These are phyloP conservation scores for Siniperca obscura DNA, from an alignment of 2,797 vertebrate species.

Conservation along the genomic window DNA sequence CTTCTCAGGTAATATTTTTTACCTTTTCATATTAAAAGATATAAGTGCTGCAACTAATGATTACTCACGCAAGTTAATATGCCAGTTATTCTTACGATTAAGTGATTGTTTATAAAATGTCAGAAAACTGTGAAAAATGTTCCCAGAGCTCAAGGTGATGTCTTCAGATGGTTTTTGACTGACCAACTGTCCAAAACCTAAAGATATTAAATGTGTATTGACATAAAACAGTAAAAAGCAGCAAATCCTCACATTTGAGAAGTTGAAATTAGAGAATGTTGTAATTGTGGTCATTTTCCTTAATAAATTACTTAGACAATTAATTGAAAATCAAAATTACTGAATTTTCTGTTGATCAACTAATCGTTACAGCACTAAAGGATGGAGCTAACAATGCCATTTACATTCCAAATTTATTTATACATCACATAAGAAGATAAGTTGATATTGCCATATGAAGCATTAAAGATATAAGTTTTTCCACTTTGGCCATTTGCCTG, in stretches of 20 bases:
- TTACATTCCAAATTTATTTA: constrained; percentile 40
- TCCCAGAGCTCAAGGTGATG: no score
- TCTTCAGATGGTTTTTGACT: background rate
- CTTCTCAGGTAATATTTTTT: background rate
- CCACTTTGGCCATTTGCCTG: constrained; percentile 3
- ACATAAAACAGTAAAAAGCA: background rate
- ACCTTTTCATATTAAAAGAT: background rate
- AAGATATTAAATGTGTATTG: background rate
- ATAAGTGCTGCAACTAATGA: background rate
- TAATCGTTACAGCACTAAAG: background rate
- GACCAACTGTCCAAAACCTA: background rate
- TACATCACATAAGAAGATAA: constrained; percentile 25
- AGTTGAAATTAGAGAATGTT: no score
- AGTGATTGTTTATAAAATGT: background rate
- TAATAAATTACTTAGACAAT: no score
- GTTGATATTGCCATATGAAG: background rate
- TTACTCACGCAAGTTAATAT: background rate
- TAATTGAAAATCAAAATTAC: no score
- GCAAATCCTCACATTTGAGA: background rate
- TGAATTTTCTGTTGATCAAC: background rate
- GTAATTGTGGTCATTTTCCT: no score
- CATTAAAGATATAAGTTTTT: background rate
- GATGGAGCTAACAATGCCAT: background rate
- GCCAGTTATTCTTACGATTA: background rate
- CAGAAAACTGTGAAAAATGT: no score